These are phyloP conservation scores for Pammene aurita DNA, from an alignment of 2,888 invertebrate genomes.

Conservation along the genomic window DNA sequence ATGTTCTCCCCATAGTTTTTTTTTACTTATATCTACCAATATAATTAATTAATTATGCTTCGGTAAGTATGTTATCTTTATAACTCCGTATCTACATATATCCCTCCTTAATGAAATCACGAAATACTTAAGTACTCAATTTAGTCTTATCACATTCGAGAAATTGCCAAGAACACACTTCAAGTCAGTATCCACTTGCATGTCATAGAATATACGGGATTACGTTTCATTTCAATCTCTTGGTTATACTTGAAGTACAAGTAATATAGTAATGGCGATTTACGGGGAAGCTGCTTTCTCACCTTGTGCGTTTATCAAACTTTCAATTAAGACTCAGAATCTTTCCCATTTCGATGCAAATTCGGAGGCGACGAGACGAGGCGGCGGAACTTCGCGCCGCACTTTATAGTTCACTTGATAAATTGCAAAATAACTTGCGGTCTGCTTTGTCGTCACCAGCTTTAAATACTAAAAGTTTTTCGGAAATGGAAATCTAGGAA, in stretches of 20 bases:
- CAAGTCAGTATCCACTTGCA: too few relatives aligned
- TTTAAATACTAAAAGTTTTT: slow-evolving; percentile 41
- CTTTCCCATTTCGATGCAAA: slow-evolving; percentile 43
- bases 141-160: too few relatives aligned
- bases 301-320: slow-evolving; percentile 42
- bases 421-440: slow-evolving; percentile 41
- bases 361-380: slow-evolving; percentile 34
- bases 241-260: background rate
- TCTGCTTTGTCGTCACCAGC: slow-evolving; percentile 40
- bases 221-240: too few relatives aligned
- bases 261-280: slow-evolving; percentile 18
- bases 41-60: too few relatives aligned
- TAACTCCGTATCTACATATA: too few relatives aligned
- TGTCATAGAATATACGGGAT: too few relatives aligned
- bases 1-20: too few relatives aligned
- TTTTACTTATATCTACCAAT: too few relatives aligned
- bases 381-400: slow-evolving; percentile 33
- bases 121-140: too few relatives aligned
- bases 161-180: too few relatives aligned
- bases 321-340: slow-evolving; percentile 42
- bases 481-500: slow-evolving; percentile 34
- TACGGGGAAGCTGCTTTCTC: slow-evolving; percentile 31
- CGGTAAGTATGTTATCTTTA: too few relatives aligned
- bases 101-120: too few relatives aligned
- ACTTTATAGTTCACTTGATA: slow-evolving; percentile 41